Base-by-base conservation (phyloP, 2,888 invertebrate species). In the Drosophila subsilvestris region DNA sequence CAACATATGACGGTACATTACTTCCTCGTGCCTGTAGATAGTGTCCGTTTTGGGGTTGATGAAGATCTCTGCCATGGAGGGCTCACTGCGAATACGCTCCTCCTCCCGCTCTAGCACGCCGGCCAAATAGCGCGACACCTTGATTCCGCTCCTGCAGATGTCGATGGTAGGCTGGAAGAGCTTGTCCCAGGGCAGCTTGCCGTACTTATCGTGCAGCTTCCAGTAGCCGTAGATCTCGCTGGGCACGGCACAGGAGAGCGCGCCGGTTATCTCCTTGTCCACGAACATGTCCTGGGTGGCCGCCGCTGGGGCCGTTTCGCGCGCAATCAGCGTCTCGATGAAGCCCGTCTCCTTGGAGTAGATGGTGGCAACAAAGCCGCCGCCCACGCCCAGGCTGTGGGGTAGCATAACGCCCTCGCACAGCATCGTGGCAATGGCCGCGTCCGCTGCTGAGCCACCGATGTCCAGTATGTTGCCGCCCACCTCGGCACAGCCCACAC, bases 211-310 rank as follows among this genome's bases (percentile, higher is more conserved):
- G 91, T 97, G 94, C 10, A 97, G 94, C 58, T 93, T 94, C 94
- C 95, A 95, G 90, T 97, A 97, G 0, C 98, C 98, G 66, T 94
- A 93, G 22, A 98, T 92, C 92, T 98, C 98, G 9, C 97, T 97
- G 0, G 98, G 98, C 17, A 98, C 95, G 14, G 96, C 98, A n/a
- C 96, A 94, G 0, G 97, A 94, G 2, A 91, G 50, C 9, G 90
- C 91, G 1, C 90, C 89, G 0, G 83, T 76, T 0, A 90, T 79
- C 3, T 73, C 91, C 43, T 78, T 92, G 8, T 93, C 93, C 17
- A 92, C 87, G 90, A 93, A 97, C 97, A 97, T 97, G 74, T 95
- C 92, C 80, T 91, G 90, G 1, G 93, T 92, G 0, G 98, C 95
- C 0, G 92, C 93, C 0, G 90, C 91, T 0, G 97, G 97, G 0